Evolutionary conservation across 2,797 vertebrate genomes (phyloP).

Genomic region (Cossypha polioptera): DNA sequence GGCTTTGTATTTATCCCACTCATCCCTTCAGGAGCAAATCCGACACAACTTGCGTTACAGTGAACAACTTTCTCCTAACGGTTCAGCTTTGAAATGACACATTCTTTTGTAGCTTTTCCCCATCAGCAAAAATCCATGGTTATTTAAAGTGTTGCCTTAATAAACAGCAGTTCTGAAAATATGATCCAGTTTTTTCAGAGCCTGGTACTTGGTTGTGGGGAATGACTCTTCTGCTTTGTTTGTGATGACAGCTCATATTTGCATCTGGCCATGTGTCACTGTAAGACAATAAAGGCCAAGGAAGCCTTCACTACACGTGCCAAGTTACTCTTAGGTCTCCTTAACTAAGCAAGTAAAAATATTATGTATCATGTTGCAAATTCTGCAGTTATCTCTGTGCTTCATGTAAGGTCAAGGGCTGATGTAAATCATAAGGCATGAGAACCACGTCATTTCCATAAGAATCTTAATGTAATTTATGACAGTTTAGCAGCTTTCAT

Average conservation of each 20-base stretch:
- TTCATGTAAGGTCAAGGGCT: neutral
- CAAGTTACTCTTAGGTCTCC: neutral
- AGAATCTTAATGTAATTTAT: neutral
- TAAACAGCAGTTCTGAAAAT: neutral
- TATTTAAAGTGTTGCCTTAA: neutral
- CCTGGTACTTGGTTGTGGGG: neutral
- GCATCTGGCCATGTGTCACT: neutral
- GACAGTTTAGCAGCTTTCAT: neutral
- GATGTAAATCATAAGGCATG: neutral
- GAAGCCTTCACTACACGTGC: neutral
- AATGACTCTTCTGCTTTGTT: neutral
- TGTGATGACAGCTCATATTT: neutral
- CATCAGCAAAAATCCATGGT: neutral
- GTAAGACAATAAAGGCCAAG: conserved; percentile 8
- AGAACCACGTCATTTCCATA: neutral
- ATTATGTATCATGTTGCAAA: neutral
- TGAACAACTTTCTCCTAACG: neutral
- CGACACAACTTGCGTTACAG: neutral
- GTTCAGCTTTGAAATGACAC: neutral
- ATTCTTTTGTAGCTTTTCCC: neutral
- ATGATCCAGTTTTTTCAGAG: neutral
- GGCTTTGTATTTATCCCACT: neutral
- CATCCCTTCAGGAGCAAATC: neutral
- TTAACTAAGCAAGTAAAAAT: neutral
- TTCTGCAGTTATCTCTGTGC: neutral